Percentiles rank a stretch among this genome's conserved stretches.
These are phyloP conservation scores for Taxidea taxus DNA, from an alignment of 2,113 vertebrate species.

Conservation along the genomic window DNA sequence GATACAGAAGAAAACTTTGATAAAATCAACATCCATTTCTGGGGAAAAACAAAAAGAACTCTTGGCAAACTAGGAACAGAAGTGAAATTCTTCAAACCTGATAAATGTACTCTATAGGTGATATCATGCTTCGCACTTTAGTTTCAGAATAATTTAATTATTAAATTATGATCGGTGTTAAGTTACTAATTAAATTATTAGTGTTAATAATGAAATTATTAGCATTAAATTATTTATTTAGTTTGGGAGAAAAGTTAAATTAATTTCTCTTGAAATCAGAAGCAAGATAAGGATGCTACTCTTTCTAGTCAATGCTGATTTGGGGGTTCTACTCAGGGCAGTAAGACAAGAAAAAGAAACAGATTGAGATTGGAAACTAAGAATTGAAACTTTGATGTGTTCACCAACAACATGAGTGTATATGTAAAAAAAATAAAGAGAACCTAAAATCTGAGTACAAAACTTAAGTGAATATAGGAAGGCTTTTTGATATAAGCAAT, in stretches of 20 bases:
- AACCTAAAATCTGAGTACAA: neutral
- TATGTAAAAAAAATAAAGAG: neutral
- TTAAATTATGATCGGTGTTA: neutral
- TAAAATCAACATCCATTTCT: neutral
- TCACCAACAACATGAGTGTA: neutral
- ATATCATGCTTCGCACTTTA: neutral
- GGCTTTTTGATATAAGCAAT: neutral
- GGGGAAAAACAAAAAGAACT: neutral
- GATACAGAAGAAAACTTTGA: neutral
- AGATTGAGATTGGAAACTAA: neutral
- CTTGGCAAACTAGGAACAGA: neutral
- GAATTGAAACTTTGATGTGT: neutral
- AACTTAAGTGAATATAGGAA: neutral
- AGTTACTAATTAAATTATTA: neutral
- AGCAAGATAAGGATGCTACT: neutral
- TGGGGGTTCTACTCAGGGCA: neutral
- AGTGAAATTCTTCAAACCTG: neutral
- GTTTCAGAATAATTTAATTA: neutral
- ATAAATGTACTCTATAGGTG: neutral
- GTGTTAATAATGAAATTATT: neutral
- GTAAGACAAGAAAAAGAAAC: neutral
- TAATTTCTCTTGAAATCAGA: neutral
- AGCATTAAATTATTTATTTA: neutral
- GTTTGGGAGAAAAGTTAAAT: neutral
- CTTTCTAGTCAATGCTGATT: neutral